Base-by-base conservation (phyloP, 2,113 vertebrate species). In the Tylochromis polylepis region DNA sequence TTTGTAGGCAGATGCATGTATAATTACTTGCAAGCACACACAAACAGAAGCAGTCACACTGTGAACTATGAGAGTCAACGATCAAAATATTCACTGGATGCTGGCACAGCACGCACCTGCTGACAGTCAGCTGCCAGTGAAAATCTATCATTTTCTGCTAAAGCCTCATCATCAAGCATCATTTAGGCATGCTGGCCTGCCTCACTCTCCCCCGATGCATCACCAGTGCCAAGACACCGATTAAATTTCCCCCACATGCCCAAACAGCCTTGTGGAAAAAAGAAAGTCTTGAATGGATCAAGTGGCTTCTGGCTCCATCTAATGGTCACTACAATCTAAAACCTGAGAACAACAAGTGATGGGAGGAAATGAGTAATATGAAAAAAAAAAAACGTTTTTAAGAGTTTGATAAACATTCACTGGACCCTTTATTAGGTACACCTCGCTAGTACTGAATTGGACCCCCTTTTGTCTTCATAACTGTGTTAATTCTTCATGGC, bases 41-140 rank as follows among this genome's bases (percentile, higher is more conserved):
- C 85, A 88, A 59, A 89, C 58, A 86, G 70, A 80, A 55, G 43
- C 78, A 90, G 36, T 31, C 59, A 87, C 31, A 80, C 57, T 84
- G 84, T 86, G 87, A 93, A 51, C 72, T 77, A 87, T 80, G 58
- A 87, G 81, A 88, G 88, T 84, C 67, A 87, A 89, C 27, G n/a
- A 88, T 92, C 83, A 88, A 89, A 89, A 92, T 90, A 88, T 90
- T 90, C 87, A 89, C 55, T 83, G 79, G 79, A 67, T 81, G 79
- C 67, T 94, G 94, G 93, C 92, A 90, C 49, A 22, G 82, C 11
- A 5, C 53, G 36, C 88, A 92, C 88, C 90, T 92, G 88, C 89
- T 90, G 92, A 92, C 92, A 93, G 90, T 94, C 92, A 93, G 85
- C 86, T 94, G 93, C 93, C 90, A 95, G 79, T 91, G 87, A 86